Evolutionary conservation across 2,113 vertebrate species (phyloP).

Genomic region (Cygnus buccinator): DNA sequence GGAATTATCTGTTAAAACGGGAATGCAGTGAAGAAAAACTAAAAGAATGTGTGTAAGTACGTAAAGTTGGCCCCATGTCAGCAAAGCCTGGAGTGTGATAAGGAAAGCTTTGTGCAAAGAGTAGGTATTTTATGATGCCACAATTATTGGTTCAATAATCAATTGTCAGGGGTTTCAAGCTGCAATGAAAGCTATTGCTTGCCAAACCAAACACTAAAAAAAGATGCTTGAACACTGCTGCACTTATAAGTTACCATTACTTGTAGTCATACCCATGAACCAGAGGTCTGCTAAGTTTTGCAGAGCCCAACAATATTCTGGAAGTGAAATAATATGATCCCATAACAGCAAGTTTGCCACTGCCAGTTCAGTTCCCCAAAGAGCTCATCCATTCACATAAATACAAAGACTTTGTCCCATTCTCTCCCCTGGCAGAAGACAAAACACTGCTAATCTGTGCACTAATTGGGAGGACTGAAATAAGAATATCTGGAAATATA

Average conservation of each 20-base stretch:
- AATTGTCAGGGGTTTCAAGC: not conserved
- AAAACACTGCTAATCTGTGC: not conserved
- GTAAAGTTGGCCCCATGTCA: not conserved
- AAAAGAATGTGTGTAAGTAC: not conserved
- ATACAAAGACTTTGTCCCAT: not conserved
- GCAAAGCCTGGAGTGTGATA: not conserved
- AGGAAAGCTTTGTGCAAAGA: not conserved
- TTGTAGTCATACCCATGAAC: not conserved
- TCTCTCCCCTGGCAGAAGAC: not conserved
- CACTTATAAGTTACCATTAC: not conserved
- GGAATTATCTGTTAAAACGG: constrained; percentile 14
- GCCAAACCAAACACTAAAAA: not conserved
- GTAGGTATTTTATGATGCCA: not conserved
- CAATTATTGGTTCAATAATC: constrained; percentile 28
- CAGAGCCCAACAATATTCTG: not conserved
- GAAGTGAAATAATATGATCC: not conserved
- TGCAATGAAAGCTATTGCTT: not conserved
- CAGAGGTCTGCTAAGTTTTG: not conserved
- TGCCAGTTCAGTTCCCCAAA: not conserved
- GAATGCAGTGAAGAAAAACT: constrained; percentile 21
- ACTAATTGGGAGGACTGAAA: not conserved
- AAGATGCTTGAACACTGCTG: not conserved
- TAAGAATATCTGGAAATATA: not conserved
- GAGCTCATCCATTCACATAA: not conserved
- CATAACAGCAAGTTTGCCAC: not conserved